Percentiles rank a stretch among this genome's conserved stretches.
These are phyloP conservation scores for Tubulanus polymorphus DNA, from an alignment of 2,888 invertebrate genomes.

Conservation along the genomic window DNA sequence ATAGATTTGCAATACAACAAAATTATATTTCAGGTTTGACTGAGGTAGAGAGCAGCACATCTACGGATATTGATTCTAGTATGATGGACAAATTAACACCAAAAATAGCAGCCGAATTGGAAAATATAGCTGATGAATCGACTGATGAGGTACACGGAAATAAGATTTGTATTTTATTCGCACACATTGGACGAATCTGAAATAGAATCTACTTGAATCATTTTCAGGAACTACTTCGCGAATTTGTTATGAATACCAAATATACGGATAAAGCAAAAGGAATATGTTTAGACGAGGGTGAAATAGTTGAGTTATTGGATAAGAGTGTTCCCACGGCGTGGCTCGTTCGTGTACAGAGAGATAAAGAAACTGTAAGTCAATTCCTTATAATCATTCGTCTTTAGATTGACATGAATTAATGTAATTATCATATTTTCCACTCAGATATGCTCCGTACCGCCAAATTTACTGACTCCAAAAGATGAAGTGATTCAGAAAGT, in stretches of 20 bases:
- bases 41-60: not conserved
- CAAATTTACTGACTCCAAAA: not conserved
- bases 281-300: slow-evolving; percentile 68
- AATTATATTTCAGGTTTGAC: not conserved
- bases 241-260: not conserved
- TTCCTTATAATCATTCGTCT: too few relatives aligned
- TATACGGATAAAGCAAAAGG: slow-evolving; percentile 2
- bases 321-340: slow-evolving; percentile 64
- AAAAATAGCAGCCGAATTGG: not conserved
- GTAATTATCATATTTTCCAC: too few relatives aligned
- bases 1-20: too few relatives aligned
- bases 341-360: slow-evolving; percentile 62
- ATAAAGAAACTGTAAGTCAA: not conserved
- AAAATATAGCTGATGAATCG: not conserved
- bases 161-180: too few relatives aligned
- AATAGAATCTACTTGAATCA: not conserved
- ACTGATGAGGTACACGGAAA: not conserved
- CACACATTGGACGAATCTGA: too few relatives aligned
- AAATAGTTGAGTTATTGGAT: slow-evolving; percentile 84
- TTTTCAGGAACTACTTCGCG: not conserved
- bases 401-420: too few relatives aligned
- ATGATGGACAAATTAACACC: not conserved
- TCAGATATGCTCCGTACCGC: not conserved
- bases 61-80: not conserved
- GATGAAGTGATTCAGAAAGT: too few relatives aligned